Percentiles rank a stretch among this genome's conserved stretches.
phyloP scores from a whole-genome alignment of 1,140 invertebrate species.

The Apis dorsata region DNA sequence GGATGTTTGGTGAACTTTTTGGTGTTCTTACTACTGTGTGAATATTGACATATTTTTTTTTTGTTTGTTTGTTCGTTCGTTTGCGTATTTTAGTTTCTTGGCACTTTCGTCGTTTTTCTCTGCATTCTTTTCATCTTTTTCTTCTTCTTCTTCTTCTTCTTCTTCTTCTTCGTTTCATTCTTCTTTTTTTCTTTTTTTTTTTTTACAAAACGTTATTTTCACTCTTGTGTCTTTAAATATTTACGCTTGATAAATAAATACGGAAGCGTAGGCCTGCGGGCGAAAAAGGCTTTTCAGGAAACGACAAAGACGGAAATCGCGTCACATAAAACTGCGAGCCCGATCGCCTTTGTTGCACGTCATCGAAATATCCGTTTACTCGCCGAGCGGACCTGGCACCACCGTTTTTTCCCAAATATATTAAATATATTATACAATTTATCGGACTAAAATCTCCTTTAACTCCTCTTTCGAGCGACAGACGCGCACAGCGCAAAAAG shows the following conservation, averaged over 20 bases:
- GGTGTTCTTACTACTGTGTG: neutral
- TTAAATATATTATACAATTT: constrained; percentile 81
- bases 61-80: neutral
- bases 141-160: constrained; percentile 17
- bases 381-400: constrained; percentile 46
- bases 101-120: constrained; percentile 68
- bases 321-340: constrained; percentile 77
- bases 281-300: constrained; percentile 36
- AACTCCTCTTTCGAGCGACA: constrained; percentile 57
- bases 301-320: constrained; percentile 49
- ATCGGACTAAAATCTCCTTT: constrained; percentile 77
- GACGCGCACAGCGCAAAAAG: constrained; percentile 72
- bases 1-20: neutral
- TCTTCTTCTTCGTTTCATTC: constrained; percentile 26
- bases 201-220: constrained; percentile 31
- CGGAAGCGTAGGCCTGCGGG: constrained; percentile 56
- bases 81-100: constrained; percentile 61
- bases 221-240: constrained; percentile 71
- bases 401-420: constrained; percentile 75
- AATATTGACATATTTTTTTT: neutral
- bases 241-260: constrained; percentile 78
- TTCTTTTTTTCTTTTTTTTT: constrained; percentile 5
- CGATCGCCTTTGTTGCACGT: constrained; percentile 49
- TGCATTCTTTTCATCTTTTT: constrained; percentile 38
- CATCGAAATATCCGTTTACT: constrained; percentile 35